Evolutionary conservation across 2,113 vertebrate species (phyloP), one percentile per base, ranked within the genome.

Genomic region (Petrocephalus microphthalmus): DNA sequence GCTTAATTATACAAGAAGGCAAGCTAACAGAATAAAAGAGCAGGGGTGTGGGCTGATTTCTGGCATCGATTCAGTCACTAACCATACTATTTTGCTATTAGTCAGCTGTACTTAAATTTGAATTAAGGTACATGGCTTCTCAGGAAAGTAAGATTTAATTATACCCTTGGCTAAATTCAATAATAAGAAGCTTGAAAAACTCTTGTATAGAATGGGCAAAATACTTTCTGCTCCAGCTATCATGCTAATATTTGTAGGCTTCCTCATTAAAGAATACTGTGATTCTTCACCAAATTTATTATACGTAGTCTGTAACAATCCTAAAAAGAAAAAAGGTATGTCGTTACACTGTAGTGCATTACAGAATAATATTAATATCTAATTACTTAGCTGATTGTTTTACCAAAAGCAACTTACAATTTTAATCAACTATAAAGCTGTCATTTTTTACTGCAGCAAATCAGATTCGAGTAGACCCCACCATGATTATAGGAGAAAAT

Each of bases 71-170:
- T 81, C 64, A 86, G 45, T 86, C 83, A 71, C 85, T 86, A 74
- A 67, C 84, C 49, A 8, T 20, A 78, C 64, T 86, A 19, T 78
- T 78, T 20, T 53, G 84, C 84, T 84, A 86, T 89, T 86, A 54
- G 25, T 86, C 88, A 86, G 22, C 64, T 86, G 60, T 71, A 29
- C 84, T 89, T 54, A 64, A 45, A 81, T 52, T 88, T 56, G 33
- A 49, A 78, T 47, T 64, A 57, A 37, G 84, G 84, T 71, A 86
- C 84, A 74, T 3, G 51, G 84, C 84, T 42, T 42, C 82, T 85
- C 60, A 22, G 83, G 60, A 47, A 85, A 71, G n/a, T 67, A 92
- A 82, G 93, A 90, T 94, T 94, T 95, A 95, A 94, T 94, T 94
- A 92, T 84, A 92, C 64, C 92, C 89, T 84, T 17, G 4, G 93